These are phyloP conservation scores for Silurus asotus DNA, from an alignment of 2,113 vertebrate genomes.

Conservation along the genomic window DNA sequence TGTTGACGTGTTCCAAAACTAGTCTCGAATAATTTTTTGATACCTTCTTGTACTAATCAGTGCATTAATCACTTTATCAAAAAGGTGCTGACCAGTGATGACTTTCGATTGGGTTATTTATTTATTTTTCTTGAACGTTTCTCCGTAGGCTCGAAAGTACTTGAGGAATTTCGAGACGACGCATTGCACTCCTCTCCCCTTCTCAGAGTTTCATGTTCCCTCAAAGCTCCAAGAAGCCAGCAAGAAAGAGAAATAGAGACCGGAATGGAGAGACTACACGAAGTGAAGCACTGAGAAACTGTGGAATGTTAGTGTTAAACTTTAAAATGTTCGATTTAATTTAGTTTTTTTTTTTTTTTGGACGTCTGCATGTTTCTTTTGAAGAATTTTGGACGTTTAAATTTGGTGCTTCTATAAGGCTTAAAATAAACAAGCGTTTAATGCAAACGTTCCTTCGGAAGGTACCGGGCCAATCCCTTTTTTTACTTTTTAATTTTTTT, in stretches of 20 bases:
- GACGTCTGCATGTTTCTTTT: conserved; percentile 35
- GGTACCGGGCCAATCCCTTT: conserved; percentile 51
- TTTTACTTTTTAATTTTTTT: neutral
- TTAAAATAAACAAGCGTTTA: neutral
- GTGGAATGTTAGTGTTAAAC: neutral
- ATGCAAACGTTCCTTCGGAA: conserved; percentile 39
- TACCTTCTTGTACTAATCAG: no score
- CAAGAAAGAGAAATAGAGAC: neutral
- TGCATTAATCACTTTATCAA: no score
- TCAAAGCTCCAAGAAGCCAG: conserved; percentile 74
- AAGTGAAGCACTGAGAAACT: neutral
- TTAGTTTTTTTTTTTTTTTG: neutral
- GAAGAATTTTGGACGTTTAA: neutral
- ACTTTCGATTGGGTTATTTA: neutral
- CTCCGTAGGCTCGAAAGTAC: conserved; percentile 82
- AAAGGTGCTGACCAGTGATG: no score
- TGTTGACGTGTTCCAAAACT: no score
- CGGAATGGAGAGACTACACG: neutral
- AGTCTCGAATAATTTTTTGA: no score
- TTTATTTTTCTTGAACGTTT: conserved; percentile 20
- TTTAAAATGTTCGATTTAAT: neutral
- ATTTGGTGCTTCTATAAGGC: conserved; percentile 3
- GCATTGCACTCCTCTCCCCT: conserved; percentile 86
- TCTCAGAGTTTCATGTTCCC: conserved; percentile 79
- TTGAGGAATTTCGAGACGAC: conserved; percentile 86